Base-by-base conservation (phyloP, 2,888 invertebrate species). In the Yponomeuta evonymella region DNA sequence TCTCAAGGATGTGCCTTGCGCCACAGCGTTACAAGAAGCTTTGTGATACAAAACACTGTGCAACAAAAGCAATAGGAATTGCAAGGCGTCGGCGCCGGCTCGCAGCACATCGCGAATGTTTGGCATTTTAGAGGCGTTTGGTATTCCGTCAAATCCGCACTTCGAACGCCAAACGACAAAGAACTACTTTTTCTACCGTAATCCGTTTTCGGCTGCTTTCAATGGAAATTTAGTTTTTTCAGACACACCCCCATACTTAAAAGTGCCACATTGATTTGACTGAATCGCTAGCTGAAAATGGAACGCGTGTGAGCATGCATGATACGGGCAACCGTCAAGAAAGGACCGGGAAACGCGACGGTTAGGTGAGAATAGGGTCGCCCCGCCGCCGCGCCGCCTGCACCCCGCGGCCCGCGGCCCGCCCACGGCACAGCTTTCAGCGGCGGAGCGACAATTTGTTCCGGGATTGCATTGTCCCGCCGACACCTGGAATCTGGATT, bases 401-500 rank as follows among this genome's bases (percentile, higher is more conserved):
- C 33, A 15, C 36, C 69, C 33, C 62, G 62, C 62, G 43, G 63
- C 58, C 23, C 36, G 29, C 64, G 69, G 30, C 69, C 12, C 69
- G 30, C 23, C 43, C 48, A 29, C 70, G 30, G 30, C 29, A 6
- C 36, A 12, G 48, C 48, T 70, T 70, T 29, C 71, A 72, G 71
- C 73, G 73, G 73, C 76, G 79, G 77, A 76, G 80, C 81, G 78
- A 79, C 87, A 81, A 89, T 89, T 90, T 87, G 85, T 87, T 85
- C 82, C 76, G 76, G 84, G 85, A 89, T 90, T 89, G 88, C 86
- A 87, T 88, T 89, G 87, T 89, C 83, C 83, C 82, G 80, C 75
- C 80, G 83, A 82, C 88, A 89, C 87, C 89, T 88, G 89, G 84
- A 88, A 84, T 88, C 87, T 83, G 85, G 84, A 88, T 88, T 88